Percentiles rank a stretch among this genome's conserved stretches.
Conservation (phyloP, 2,797 vertebrate species). For the Acanthurus lineatus region DNA sequence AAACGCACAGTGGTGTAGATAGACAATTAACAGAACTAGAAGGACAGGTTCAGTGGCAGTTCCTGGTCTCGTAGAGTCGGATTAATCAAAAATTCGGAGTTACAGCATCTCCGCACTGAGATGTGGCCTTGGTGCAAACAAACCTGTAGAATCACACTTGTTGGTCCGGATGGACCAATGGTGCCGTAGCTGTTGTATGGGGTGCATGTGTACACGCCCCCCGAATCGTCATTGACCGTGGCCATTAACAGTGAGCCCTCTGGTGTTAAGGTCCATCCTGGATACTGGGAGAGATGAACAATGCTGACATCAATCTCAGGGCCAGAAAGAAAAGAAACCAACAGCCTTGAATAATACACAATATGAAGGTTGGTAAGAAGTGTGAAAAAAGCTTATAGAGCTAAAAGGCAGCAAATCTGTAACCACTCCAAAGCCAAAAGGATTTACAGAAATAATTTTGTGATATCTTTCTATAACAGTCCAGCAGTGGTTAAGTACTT, state of each 20-base stretch:
- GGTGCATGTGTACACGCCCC: slow-evolving; percentile 90
- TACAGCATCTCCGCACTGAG: not conserved
- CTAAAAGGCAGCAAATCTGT: slow-evolving; percentile 32
- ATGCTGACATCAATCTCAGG: not conserved
- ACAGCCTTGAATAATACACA: not conserved
- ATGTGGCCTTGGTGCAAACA: slow-evolving; percentile 6
- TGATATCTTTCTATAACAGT: slow-evolving; percentile 37
- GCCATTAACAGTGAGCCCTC: slow-evolving; percentile 90
- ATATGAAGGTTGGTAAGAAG: not conserved
- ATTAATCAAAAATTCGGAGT: not conserved
- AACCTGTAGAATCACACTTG: slow-evolving; percentile 91
- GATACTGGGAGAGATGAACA: slow-evolving; percentile 84
- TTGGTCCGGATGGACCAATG: slow-evolving; percentile 87
- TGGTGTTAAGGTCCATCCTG: slow-evolving; percentile 89
- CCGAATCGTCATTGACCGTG: slow-evolving; percentile 90
- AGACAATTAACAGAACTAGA: slow-evolving; percentile 23
- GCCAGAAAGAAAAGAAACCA: slow-evolving; percentile 3
- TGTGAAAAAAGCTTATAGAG: slow-evolving; percentile 5
- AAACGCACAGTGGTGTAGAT: slow-evolving; percentile 2
- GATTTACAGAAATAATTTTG: slow-evolving; percentile 42
- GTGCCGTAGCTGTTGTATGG: slow-evolving; percentile 94
- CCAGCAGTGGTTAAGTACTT: slow-evolving; percentile 30
- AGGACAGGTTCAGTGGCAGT: slow-evolving; percentile 5
- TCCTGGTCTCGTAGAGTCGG: not conserved
- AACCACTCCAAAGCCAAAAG: slow-evolving; percentile 26